Evolutionary conservation across 2,113 vertebrate species (phyloP), one percentile per base, ranked within the genome.

Genomic region (Caranx melampygus): DNA sequence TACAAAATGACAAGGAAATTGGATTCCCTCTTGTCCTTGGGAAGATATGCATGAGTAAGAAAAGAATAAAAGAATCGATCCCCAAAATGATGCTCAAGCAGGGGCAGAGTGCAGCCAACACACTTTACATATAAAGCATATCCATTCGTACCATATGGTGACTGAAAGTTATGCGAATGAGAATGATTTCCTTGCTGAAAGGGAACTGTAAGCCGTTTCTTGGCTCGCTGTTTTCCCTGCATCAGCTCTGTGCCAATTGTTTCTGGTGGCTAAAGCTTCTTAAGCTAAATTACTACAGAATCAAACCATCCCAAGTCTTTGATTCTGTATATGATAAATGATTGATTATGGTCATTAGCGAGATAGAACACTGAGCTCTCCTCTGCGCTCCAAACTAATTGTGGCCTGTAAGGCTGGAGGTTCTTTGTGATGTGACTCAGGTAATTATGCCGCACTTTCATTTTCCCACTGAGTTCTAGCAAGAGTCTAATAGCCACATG

Each of bases 381-480:
- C 40, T 31, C 64, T 49, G n/a, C 12, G 42, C 66, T 67, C 35
- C 52, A 62, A 62, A 81, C 55, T 83, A 84, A 91, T 87, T 91
- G 80, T 75, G 65, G 77, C 78, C 73, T 71, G 84, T 58, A 47
- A 86, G 68, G 60, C 78, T 83, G 66, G 69, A 75, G 80, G 83
- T 89, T 88, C 82, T 84, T 75, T 80, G 80, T 54, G 63, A 77
- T 88, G 76, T 76, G 66, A 83, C 80, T 88, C 77, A 86, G 78
- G 83, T 91, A 89, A 93, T 92, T 87, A 90, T 71, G 75, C 79
- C 33, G 33, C 88, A 55, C 70, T 88, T 88, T 88, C 75, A 92
- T 90, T 89, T 84, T 85, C 78, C 77, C 73, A 35, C 68, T 64
- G 70, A 55, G 81, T 75, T 76, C 77, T 76, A 73, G 80, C 69